A percentile compares a stretch with the other conserved stretches of the same genome.
These are phyloP conservation scores for Myiozetetes cayanensis DNA, from an alignment of 2,113 vertebrate genomes.

Conservation along the genomic window DNA sequence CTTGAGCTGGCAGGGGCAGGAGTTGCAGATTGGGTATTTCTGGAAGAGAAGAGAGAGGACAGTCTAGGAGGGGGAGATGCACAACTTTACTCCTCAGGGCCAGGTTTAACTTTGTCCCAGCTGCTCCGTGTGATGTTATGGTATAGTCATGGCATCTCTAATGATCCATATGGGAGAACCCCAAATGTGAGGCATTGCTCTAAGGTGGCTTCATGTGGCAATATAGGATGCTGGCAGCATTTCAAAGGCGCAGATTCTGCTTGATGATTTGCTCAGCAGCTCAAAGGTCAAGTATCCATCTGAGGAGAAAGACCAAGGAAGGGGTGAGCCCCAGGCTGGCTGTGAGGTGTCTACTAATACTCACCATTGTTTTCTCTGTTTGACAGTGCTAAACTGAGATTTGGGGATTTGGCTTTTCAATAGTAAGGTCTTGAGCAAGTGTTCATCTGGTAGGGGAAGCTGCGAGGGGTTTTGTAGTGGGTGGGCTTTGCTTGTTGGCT, in stretches of 20 bases:
- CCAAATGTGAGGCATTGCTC: background rate
- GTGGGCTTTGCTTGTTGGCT: background rate
- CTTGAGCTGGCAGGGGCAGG: background rate
- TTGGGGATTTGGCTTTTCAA: background rate
- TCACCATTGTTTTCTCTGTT: background rate
- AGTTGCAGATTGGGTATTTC: background rate
- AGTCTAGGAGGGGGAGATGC: background rate
- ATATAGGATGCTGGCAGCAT: background rate
- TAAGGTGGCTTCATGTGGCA: background rate
- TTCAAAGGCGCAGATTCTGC: background rate
- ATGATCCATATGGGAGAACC: accelerated
- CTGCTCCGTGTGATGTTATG: background rate
- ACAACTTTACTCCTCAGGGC: background rate
- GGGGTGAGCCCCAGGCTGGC: accelerated
- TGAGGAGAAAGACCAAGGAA: background rate
- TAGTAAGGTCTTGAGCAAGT: background rate
- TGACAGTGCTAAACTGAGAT: background rate
- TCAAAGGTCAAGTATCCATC: background rate
- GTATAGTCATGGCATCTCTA: background rate
- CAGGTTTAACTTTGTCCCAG: background rate
- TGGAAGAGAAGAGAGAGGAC: background rate
- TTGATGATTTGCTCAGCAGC: background rate
- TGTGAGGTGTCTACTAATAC: background rate
- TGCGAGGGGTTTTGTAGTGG: background rate
- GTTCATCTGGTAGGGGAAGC: background rate